A percentile compares a stretch with the other conserved stretches of the same genome.
These are phyloP conservation scores for Neodiprion pinetum DNA, from an alignment of 1,140 invertebrate species.

Conservation along the genomic window DNA sequence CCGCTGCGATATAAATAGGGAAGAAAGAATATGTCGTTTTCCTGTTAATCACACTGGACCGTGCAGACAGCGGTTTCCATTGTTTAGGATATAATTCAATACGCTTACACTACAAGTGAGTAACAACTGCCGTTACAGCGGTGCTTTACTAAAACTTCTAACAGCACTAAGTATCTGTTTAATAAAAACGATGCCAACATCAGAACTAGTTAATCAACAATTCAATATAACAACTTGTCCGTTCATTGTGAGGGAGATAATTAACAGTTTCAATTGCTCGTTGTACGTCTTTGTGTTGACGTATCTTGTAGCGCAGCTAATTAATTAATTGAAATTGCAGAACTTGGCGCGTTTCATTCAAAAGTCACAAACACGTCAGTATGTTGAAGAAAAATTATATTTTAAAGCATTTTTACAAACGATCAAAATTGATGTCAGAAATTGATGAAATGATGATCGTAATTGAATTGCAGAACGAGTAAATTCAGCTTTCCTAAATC, in stretches of 20 bases:
- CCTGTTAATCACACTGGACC: background rate
- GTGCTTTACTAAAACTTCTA: too few relatives aligned
- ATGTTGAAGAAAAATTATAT: background rate
- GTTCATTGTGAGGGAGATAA: background rate
- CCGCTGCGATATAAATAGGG: background rate
- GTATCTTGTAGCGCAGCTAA: background rate
- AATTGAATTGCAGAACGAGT: too few relatives aligned
- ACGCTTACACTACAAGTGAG: too few relatives aligned
- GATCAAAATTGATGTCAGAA: too few relatives aligned
- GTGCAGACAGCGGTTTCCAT: background rate
- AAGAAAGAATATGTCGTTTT: background rate
- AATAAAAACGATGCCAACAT: too few relatives aligned
- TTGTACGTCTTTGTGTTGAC: background rate
- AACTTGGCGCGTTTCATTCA: background rate
- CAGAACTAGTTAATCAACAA: too few relatives aligned
- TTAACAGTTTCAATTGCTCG: background rate
- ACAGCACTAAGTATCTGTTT: too few relatives aligned
- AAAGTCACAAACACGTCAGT: background rate
- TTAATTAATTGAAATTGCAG: background rate
- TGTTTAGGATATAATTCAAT: background rate
- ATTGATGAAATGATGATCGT: too few relatives aligned
- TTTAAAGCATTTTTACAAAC: too few relatives aligned
- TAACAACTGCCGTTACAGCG: background rate
- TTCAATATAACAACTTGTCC: background rate
- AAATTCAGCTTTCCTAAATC: too few relatives aligned